phyloP scores from a whole-genome alignment of 2,113 vertebrate species.

The Bothrops jararaca region DNA sequence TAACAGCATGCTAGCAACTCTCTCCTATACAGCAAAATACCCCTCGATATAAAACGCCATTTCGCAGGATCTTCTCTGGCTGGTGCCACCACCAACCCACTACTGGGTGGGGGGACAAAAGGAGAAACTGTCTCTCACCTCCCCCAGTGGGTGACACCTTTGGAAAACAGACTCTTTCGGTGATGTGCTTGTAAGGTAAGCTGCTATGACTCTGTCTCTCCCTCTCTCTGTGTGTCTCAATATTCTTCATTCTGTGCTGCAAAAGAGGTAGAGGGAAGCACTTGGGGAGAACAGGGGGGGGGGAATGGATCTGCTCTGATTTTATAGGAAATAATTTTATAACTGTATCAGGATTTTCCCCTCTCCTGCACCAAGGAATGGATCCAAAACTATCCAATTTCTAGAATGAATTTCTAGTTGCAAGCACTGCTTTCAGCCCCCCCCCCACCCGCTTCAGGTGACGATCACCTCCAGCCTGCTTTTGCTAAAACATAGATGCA shows the following conservation, averaged over 20 bases:
- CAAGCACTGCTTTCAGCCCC: not conserved
- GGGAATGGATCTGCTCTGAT: conserved; percentile 2
- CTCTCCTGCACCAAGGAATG: not conserved
- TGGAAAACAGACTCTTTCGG: conserved; percentile 8
- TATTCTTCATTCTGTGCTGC: not conserved
- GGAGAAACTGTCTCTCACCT: conserved; percentile 27
- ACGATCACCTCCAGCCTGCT: not conserved
- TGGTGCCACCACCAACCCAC: conserved; percentile 32
- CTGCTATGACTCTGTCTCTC: not conserved
- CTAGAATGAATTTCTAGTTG: conserved; percentile 7
- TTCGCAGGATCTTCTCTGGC: conserved; percentile 51
- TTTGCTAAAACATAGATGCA: conserved; percentile 14
- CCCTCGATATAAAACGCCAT: conserved; percentile 55
- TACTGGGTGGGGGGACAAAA: conserved; percentile 10
- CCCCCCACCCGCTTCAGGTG: conserved; percentile 2
- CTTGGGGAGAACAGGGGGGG: not conserved
- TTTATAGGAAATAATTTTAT: conserved; percentile 16
- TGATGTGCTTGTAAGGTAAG: conserved; percentile 21
- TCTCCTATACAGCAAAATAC: conserved; percentile 52
- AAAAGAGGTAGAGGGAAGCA: conserved; percentile 11
- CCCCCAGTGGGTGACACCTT: conserved; percentile 23
- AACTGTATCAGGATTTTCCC: not conserved
- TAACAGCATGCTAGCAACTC: conserved; percentile 44
- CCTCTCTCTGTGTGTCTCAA: not conserved
- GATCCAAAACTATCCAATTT: not conserved